A percentile compares a stretch with the other conserved stretches of the same genome.
phyloP scores from a whole-genome alignment of 2,797 vertebrate genomes.

The Peromyscus aztecus region DNA sequence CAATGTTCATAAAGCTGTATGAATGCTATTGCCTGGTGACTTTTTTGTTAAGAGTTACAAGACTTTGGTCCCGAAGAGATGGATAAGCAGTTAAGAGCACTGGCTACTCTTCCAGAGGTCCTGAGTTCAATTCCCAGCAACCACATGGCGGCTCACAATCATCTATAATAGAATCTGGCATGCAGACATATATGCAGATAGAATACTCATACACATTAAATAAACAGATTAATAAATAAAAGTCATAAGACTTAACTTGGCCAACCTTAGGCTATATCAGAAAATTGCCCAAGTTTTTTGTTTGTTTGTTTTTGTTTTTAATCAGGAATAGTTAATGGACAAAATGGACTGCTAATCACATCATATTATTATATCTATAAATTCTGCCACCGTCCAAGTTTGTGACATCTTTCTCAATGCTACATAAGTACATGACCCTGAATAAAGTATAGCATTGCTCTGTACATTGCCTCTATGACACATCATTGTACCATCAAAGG shows the following conservation, averaged over 20 bases:
- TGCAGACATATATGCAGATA: no score
- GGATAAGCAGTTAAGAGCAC: no score
- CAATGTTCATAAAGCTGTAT: background rate
- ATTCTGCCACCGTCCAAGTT: background rate
- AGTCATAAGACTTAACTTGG: background rate
- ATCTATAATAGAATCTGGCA: no score
- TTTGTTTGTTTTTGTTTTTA: background rate
- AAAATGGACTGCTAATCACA: conserved; percentile 18
- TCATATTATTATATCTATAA: background rate
- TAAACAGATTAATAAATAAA: no score
- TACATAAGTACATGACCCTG: background rate
- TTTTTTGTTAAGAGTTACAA: conserved; percentile 7
- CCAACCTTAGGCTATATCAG: conserved; percentile 33
- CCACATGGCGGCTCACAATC: no score
- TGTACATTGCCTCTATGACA: background rate
- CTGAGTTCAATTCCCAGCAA: no score
- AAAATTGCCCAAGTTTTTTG: conserved; percentile 45
- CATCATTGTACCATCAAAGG: background rate
- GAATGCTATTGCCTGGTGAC: background rate
- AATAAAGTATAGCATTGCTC: background rate
- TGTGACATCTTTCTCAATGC: background rate
- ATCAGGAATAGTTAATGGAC: conserved; percentile 30
- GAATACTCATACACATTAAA: no score
- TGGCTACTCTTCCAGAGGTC: no score
- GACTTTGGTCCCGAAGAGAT: no score